These are phyloP conservation scores for Macaria liturata DNA, from an alignment of 2,888 invertebrate genomes.

Conservation along the genomic window DNA sequence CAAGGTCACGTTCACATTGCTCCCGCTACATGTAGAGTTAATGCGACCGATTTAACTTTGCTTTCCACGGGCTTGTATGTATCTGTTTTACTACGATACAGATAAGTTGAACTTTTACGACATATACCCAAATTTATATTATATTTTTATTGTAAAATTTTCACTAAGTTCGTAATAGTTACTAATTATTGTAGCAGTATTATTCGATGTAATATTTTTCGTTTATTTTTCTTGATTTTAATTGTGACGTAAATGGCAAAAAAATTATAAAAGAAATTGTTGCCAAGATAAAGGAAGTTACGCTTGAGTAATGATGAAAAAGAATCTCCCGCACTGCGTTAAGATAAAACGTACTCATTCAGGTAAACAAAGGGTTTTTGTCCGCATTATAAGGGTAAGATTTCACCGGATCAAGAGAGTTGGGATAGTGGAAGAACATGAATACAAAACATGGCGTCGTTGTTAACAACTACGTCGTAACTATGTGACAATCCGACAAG, in stretches of 20 bases:
- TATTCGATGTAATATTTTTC: constrained; percentile 12
- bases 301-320: constrained; percentile 32
- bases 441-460: too few relatives aligned
- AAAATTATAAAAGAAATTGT: constrained; percentile 28
- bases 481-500: too few relatives aligned
- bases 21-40: constrained; percentile 32
- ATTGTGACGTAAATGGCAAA: constrained; percentile 17
- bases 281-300: constrained; percentile 27
- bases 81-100: constrained; percentile 33
- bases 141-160: too few relatives aligned
- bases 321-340: constrained; percentile 36
- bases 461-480: too few relatives aligned
- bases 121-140: background rate
- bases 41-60: constrained; percentile 34
- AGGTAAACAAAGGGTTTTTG: constrained; percentile 40
- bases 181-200: too few relatives aligned
- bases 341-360: constrained; percentile 43
- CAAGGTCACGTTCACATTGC: constrained; percentile 30
- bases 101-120: constrained; percentile 6
- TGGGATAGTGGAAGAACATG: background rate
- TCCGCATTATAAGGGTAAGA: constrained; percentile 38
- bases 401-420: constrained; percentile 5
- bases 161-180: too few relatives aligned
- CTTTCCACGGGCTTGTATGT: constrained; percentile 20
- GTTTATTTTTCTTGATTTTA: constrained; percentile 12